Conservation (phyloP, 2,888 invertebrate species). For the Drosophila neonasuta region DNA sequence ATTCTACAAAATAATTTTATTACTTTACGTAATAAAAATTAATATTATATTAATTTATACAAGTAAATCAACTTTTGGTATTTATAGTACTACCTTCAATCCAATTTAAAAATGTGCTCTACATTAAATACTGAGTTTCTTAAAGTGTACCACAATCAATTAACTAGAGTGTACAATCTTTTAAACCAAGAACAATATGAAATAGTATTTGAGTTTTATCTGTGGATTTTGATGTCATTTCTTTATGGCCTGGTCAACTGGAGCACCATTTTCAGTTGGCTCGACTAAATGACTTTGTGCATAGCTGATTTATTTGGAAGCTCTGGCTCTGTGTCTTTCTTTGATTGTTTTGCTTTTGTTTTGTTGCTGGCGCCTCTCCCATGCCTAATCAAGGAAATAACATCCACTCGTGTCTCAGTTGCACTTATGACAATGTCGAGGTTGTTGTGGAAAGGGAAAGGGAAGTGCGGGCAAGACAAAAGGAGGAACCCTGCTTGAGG, state of each 20-base stretch:
- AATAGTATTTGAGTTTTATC: not conserved
- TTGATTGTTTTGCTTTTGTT: conserved; percentile 30
- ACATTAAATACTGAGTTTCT: too few relatives aligned
- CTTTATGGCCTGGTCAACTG: not conserved
- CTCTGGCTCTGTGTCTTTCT: not conserved
- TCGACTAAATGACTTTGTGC: conserved; percentile 54
- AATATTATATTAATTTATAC: too few relatives aligned
- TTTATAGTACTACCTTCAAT: too few relatives aligned
- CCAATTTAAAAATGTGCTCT: too few relatives aligned
- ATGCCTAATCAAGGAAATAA: conserved; percentile 63
- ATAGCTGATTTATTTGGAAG: conserved; percentile 51
- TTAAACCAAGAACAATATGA: too few relatives aligned
- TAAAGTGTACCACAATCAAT: too few relatives aligned
- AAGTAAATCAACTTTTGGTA: too few relatives aligned
- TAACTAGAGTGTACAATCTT: too few relatives aligned
- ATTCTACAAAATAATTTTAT: too few relatives aligned
- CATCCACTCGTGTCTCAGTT: conserved; percentile 63
- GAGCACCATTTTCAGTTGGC: conserved; percentile 13
- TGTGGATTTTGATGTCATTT: conserved; percentile 2
- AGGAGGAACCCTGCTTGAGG: conserved; percentile 19
- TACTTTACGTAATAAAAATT: too few relatives aligned
- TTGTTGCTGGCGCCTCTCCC: conserved; percentile 30
- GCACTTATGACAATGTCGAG: conserved; percentile 68
- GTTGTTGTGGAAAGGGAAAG: conserved; percentile 20
- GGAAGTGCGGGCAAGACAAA: too few relatives aligned